phyloP scores from a whole-genome alignment of 1,140 invertebrate genomes.

The Cydia splendana region DNA sequence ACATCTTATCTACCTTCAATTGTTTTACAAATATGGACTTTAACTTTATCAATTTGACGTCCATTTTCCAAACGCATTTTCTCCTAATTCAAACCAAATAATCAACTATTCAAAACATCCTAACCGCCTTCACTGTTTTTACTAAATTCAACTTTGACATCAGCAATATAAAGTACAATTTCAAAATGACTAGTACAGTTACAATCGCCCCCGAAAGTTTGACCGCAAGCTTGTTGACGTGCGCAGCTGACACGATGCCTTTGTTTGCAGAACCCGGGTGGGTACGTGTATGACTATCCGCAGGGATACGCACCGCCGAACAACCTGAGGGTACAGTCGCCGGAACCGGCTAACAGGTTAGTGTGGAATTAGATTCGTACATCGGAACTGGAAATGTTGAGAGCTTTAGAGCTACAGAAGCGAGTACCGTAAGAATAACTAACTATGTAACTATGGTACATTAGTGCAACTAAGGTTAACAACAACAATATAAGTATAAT shows the following conservation, averaged over 20 bases:
- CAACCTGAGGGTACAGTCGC: slow-evolving; percentile 68
- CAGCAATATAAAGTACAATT: not conserved
- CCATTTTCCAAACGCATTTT: too few species aligned
- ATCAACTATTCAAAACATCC: not conserved
- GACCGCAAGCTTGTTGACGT: slow-evolving; percentile 18
- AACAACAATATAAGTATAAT: too few species aligned
- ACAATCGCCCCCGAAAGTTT: not conserved
- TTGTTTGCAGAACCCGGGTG: slow-evolving; percentile 54
- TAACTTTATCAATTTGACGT: too few species aligned
- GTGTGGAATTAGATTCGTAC: slow-evolving; percentile 13
- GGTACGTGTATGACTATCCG: slow-evolving; percentile 71
- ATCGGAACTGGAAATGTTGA: not conserved
- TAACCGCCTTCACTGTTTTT: not conserved
- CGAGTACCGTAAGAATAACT: too few species aligned
- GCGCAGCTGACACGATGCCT: not conserved
- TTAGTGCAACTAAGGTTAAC: too few species aligned
- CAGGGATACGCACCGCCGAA: slow-evolving; percentile 68
- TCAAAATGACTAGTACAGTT: not conserved
- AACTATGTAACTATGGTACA: too few species aligned
- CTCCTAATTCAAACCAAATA: too few species aligned
- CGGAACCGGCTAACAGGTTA: slow-evolving; percentile 57
- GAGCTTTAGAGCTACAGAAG: not conserved
- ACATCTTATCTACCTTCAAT: not conserved
- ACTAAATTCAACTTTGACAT: not conserved
- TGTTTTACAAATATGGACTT: not conserved